These are phyloP conservation scores for Drosophila lacertosa DNA, from an alignment of 1,140 invertebrate genomes.

Conservation along the genomic window DNA sequence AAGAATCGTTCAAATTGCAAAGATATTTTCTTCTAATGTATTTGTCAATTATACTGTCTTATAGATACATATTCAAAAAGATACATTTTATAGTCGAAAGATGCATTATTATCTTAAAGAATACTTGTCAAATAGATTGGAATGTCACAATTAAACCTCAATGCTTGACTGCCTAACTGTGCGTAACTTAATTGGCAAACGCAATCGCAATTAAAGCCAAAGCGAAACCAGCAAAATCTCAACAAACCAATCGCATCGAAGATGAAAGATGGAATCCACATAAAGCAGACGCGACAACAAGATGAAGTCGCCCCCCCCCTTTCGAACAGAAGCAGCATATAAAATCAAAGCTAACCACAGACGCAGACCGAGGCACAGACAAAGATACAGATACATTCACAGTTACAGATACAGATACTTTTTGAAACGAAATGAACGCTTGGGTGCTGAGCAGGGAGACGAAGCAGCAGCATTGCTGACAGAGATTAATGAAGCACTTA, in stretches of 20 bases:
- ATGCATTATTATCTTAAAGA: too few species aligned
- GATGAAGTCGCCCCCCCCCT: too few species aligned
- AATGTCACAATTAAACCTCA: background rate
- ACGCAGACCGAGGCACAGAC: conserved; percentile 19
- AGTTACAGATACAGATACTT: conserved; percentile 33
- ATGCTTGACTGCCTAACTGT: too few species aligned
- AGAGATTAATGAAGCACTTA: conserved; percentile 82
- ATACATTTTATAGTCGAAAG: too few species aligned
- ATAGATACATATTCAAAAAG: too few species aligned
- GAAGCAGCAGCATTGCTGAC: conserved; percentile 53
- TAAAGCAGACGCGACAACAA: conserved; percentile 33
- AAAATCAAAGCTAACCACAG: conserved; percentile 64
- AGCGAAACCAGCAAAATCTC: background rate
- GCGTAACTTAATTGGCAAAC: background rate
- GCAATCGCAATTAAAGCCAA: background rate
- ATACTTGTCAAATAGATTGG: too few species aligned
- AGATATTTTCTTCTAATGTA: too few species aligned
- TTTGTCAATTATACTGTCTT: too few species aligned
- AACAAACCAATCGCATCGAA: conserved; percentile 28
- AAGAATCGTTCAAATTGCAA: too few species aligned
- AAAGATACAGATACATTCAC: conserved; percentile 15
- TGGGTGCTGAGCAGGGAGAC: background rate
- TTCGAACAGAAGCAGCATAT: background rate
- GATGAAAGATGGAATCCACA: conserved; percentile 39
- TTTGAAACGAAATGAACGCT: conserved; percentile 42